Conservation (phyloP, 2,888 invertebrate genomes). For the Cyrtodaria siliqua region DNA sequence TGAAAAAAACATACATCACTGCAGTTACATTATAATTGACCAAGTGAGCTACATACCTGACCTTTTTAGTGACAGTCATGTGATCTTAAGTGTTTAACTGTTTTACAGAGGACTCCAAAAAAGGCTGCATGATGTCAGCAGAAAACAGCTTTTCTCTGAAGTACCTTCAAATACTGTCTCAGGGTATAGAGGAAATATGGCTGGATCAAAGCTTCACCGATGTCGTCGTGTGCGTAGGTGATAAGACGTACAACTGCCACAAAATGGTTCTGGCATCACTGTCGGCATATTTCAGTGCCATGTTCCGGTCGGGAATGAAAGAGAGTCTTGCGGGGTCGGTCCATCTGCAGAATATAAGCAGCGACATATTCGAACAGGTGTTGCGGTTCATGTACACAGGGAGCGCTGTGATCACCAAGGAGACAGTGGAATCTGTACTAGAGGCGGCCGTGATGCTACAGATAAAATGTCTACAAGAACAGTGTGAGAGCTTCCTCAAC, state of each 20-base stretch:
- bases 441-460: slow-evolving; percentile 94
- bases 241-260: slow-evolving; percentile 63
- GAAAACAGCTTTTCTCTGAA: neutral
- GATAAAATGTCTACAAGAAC: slow-evolving; percentile 91
- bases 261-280: slow-evolving; percentile 64
- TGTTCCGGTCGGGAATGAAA: slow-evolving; percentile 66
- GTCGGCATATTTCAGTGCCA: slow-evolving; percentile 66
- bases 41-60: too few relatives aligned
- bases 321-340: slow-evolving; percentile 65
- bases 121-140: too few relatives aligned
- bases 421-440: slow-evolving; percentile 90
- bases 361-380: slow-evolving; percentile 91
- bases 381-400: slow-evolving; percentile 94
- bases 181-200: slow-evolving; percentile 62
- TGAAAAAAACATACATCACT: too few relatives aligned
- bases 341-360: slow-evolving; percentile 87
- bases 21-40: too few relatives aligned
- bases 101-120: too few relatives aligned
- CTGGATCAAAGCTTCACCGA: slow-evolving; percentile 60
- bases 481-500: slow-evolving; percentile 92
- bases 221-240: slow-evolving; percentile 60
- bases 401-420: slow-evolving; percentile 90
- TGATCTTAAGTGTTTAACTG: too few relatives aligned
- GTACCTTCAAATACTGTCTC: slow-evolving; percentile 60
- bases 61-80: too few relatives aligned